A percentile compares a stretch with the other conserved stretches of the same genome.
Conservation (phyloP, 2,113 vertebrate genomes). For the Isurus oxyrinchus region DNA sequence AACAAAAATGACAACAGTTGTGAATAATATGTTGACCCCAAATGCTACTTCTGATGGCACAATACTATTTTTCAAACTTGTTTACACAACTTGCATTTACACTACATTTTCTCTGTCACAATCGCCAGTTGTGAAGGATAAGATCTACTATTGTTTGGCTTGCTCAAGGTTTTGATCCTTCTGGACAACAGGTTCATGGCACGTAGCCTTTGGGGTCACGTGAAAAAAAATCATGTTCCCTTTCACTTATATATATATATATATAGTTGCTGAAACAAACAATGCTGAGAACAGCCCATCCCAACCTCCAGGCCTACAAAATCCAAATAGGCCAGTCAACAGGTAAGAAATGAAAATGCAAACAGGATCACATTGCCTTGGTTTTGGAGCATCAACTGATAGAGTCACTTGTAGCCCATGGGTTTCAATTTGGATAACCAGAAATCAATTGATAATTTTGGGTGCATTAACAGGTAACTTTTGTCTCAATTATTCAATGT, state of each 20-base stretch:
- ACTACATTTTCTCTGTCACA: background rate
- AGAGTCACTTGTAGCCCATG: background rate
- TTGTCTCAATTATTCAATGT: background rate
- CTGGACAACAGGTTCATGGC: background rate
- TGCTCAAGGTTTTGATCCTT: background rate
- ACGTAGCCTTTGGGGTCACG: background rate
- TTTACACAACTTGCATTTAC: background rate
- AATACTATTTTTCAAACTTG: background rate
- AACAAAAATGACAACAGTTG: background rate
- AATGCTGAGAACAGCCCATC: background rate
- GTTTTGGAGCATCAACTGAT: background rate
- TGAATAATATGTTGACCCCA: background rate
- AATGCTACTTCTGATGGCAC: background rate
- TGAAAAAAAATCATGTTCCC: too few species aligned
- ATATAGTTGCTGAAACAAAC: background rate
- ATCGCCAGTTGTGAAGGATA: background rate
- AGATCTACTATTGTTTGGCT: too few species aligned
- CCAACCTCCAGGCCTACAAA: background rate
- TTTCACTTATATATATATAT: background rate
- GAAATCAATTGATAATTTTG: background rate
- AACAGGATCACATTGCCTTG: background rate
- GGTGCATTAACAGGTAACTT: background rate
- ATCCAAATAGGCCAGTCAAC: background rate
- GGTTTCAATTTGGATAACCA: background rate
- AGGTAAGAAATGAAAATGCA: background rate